Base-by-base conservation (phyloP, 1,140 invertebrate species). In the Tetraneura akinire region DNA sequence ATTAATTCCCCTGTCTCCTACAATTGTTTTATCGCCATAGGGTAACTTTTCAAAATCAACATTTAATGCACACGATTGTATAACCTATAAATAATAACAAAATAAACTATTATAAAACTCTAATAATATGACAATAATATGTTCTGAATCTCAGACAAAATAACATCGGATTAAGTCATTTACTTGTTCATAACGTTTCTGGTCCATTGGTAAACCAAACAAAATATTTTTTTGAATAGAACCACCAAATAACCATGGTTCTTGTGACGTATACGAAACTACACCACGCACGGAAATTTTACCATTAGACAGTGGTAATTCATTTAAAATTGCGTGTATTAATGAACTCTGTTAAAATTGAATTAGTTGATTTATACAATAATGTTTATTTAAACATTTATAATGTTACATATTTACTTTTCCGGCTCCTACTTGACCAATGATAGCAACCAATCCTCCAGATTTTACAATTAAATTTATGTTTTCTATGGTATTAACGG, bases 221-320 rank as follows among this genome's bases (percentile, higher is more conserved):
- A 96, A 84, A 68, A 98, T 96, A 86, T 98, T 98, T 83, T 97
- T 92, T 47, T 91, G 87, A 6, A 94, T 89, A 62, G 90, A 89
- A 11, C 91, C 92, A 81, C 89, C 85, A 84, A 94, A 94, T 0
- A 97, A 88, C 96, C 96, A 98, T 0, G 96, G 91, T 83, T 96
- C 93, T 85, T 98, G 96, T 23, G 94, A 92, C 16, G 94, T 91
- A 85, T 97, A 98, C 0, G 94, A 92, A 4, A 97, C 86, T 45
- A 87, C 90, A 18, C 96, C 96, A 57, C 89, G 88, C 0, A 96
- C 87, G 64, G 89, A 87, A 0, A 96, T 85, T 9, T 85, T 86
- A 1, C 95, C 95, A 0, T 87, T 85, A 4, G 84, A 85, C 0
- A 93, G 83, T 5, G 92, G 91, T 37, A 97, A 84, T 86, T 98